Evolutionary conservation across 2,113 vertebrate species (phyloP).

Genomic region (Anolis carolinensis): DNA sequence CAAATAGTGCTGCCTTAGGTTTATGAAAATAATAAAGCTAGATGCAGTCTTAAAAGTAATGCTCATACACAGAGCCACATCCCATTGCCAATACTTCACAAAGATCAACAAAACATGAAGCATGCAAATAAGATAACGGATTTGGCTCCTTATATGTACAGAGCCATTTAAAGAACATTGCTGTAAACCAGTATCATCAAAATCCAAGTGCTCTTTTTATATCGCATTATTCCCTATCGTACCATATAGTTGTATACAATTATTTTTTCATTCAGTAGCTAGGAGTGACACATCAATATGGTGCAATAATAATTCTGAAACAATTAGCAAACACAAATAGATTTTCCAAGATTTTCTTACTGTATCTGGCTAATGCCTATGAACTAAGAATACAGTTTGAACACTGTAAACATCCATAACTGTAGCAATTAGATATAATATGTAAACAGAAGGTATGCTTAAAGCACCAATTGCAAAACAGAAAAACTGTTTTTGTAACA

Average conservation of each 20-base stretch:
- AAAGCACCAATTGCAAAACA: conserved; percentile 63
- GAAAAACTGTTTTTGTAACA: conserved; percentile 48
- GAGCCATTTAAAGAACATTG: conserved; percentile 55
- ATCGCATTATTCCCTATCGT: conserved; percentile 55
- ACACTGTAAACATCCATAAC: conserved; percentile 49
- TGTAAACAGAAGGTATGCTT: conserved; percentile 66
- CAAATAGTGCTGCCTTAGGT: conserved; percentile 29
- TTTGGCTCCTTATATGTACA: conserved; percentile 25
- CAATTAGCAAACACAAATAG: conserved; percentile 58
- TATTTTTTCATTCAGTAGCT: conserved; percentile 56
- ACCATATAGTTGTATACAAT: conserved; percentile 53
- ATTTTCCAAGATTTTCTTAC: conserved; percentile 47
- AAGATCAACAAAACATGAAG: conserved; percentile 38
- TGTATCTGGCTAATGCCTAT: conserved; percentile 53
- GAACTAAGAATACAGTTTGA: conserved; percentile 44
- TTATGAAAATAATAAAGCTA: conserved; percentile 25
- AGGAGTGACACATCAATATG: conserved; percentile 37
- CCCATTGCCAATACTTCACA: conserved; percentile 7
- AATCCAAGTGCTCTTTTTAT: conserved; percentile 70
- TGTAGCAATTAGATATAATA: conserved; percentile 54
- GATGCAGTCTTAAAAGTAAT: conserved; percentile 44
- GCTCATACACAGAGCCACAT: conserved; percentile 32
- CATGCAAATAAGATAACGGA: conserved; percentile 41
- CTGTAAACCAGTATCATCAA: conserved; percentile 67
- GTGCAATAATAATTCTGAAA: conserved; percentile 50